Evolutionary conservation across 2,113 vertebrate species (phyloP), one percentile per base, ranked within the genome.

Genomic region (Mustela nigripes): DNA sequence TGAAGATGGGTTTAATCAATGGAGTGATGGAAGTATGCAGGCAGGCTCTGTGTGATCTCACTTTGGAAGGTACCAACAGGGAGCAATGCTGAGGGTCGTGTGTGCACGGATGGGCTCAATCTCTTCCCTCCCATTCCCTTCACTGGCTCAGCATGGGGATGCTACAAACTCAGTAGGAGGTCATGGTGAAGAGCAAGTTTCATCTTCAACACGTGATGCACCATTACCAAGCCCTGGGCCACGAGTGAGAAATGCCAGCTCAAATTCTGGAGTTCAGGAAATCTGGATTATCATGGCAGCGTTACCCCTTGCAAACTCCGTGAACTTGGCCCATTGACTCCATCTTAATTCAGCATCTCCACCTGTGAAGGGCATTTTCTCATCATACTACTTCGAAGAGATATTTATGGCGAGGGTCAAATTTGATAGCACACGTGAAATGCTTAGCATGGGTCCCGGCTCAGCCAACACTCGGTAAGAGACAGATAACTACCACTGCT

Each of bases 171-270:
- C 24, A 58, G 16, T n/a, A 5, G 39, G 73, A 86, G 42, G 45
- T 63, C 31, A 1, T 2, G 2, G 18, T 24, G 24, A 48, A 7
- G 36, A 33, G 8, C 33, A 18, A 79, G 4, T 5, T 5, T 11
- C 33, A 4, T 45, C n/a, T 88, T 56, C 80, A 81, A 71, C 26
- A 62, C 2, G 11, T n/a, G 9, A 31, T 28, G n/a, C 19, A 31
- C n/a, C 79, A 50, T 36, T 82, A 56, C 69, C 21, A 73, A 91
- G 28, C 19, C 26, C 21, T 42, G 28, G 19, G 15, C 50, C 8
- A 67, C 81, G 8, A 88, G n/a, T 28, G 45, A 92, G 56, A 65
- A 58, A 63, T 85, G 90, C 69, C 76, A 76, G 28, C 7, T 84
- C 76, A 58, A 80, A 89, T 21, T 63, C 15, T 69, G 11, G 33